Conservation (phyloP, 2,797 vertebrate genomes). For the Danio kyathit region DNA sequence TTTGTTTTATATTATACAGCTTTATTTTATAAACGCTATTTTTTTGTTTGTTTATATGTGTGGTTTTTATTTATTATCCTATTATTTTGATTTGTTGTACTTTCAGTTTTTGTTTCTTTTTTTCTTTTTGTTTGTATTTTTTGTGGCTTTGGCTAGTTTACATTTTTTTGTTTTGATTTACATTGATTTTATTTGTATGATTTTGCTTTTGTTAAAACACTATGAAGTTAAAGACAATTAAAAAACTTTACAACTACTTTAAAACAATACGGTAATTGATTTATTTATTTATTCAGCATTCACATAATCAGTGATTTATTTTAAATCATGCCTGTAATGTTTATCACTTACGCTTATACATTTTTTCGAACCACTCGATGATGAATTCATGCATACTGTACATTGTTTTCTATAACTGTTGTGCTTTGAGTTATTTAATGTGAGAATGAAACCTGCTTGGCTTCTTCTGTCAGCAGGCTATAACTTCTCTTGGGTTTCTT, state of each 20-base stretch:
- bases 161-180: neutral
- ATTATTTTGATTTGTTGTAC: neutral
- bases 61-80: neutral
- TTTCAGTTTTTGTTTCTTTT: no score
- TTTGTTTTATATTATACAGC: neutral
- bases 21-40: neutral
- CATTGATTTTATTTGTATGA: neutral
- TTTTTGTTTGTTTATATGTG: neutral
- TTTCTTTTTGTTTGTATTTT: no score
- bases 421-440: neutral
- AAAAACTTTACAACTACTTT: neutral
- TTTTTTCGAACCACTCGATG: neutral
- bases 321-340: neutral
- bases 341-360: neutral
- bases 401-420: neutral
- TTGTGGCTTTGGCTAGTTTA: no score
- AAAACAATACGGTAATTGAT: neutral
- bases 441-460: slow-evolving; percentile 43
- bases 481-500: slow-evolving; percentile 3
- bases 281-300: neutral
- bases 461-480: slow-evolving; percentile 47
- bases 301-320: neutral
- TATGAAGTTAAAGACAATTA: neutral
- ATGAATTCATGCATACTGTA: neutral
- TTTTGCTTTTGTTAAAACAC: neutral